Evolutionary conservation across 2,113 vertebrate species (phyloP).

Genomic region (Cromileptes altivelis): DNA sequence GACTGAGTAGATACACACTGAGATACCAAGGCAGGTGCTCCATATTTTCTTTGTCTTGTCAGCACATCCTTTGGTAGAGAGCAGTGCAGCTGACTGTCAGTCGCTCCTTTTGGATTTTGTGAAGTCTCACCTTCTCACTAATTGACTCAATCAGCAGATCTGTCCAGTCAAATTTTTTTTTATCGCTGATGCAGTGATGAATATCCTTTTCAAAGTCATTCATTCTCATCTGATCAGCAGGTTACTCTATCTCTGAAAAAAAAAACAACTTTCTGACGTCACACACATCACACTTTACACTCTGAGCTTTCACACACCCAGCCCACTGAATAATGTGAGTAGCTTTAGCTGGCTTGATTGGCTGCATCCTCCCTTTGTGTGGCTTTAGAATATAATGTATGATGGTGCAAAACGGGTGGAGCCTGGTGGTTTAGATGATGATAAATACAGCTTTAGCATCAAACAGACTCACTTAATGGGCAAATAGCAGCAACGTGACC

Average conservation of each 20-base stretch:
- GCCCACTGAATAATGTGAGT: conserved; percentile 23
- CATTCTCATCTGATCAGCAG: conserved; percentile 25
- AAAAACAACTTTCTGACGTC: conserved; percentile 7
- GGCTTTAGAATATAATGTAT: conserved; percentile 18
- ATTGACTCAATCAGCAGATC: conserved; percentile 52
- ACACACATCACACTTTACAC: conserved; percentile 11
- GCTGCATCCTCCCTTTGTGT: conserved; percentile 25
- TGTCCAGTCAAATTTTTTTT: conserved; percentile 2
- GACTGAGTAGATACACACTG: background rate
- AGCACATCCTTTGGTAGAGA: conserved; percentile 35
- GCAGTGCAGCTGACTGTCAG: conserved; percentile 34
- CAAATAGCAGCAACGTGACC: background rate
- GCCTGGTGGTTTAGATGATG: conserved; percentile 55
- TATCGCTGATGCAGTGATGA: conserved; percentile 37
- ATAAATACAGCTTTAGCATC: conserved; percentile 38
- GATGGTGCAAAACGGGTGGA: conserved; percentile 59
- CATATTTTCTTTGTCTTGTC: conserved; percentile 41
- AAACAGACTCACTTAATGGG: background rate
- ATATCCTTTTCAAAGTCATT: conserved; percentile 38
- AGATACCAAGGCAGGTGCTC: conserved; percentile 17
- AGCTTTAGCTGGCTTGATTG: conserved; percentile 18
- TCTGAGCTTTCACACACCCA: conserved; percentile 14
- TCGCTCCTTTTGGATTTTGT: conserved; percentile 39
- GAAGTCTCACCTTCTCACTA: conserved; percentile 49
- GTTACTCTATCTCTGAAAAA: background rate